phyloP scores from a whole-genome alignment of 2,113 vertebrate species.

The Entomyzon cyanotis region DNA sequence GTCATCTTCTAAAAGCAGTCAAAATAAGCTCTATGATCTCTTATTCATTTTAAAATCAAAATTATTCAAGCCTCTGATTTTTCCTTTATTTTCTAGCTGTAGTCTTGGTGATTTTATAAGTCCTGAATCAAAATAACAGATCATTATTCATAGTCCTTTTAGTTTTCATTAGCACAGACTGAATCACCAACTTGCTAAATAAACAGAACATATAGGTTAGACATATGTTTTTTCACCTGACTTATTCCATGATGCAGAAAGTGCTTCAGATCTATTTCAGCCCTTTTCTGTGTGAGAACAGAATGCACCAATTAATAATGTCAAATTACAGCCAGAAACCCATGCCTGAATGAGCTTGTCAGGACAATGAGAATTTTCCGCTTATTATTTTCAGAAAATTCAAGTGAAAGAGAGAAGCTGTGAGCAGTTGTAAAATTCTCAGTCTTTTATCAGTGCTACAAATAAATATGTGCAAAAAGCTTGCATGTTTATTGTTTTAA shows the following conservation, averaged over 20 bases:
- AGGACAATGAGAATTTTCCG: neutral
- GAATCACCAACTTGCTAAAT: neutral
- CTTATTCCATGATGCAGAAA: slow-evolving; percentile 3
- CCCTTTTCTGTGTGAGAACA: slow-evolving; percentile 7
- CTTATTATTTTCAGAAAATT: slow-evolving; percentile 60
- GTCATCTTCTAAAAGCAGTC: neutral
- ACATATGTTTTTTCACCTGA: neutral
- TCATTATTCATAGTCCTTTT: neutral
- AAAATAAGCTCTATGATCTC: slow-evolving; percentile 1
- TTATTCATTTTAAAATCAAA: neutral
- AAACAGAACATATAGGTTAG: neutral
- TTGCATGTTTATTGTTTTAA: neutral
- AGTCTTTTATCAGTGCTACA: neutral
- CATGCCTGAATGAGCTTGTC: slow-evolving; percentile 11
- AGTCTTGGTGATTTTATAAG: neutral
- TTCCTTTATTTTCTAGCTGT: neutral
- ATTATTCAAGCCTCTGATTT: neutral
- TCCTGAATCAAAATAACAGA: neutral
- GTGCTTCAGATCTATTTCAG: neutral
- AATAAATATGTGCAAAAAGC: neutral
- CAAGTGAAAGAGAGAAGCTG: slow-evolving; percentile 19
- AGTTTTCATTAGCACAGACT: neutral
- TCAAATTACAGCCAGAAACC: slow-evolving; percentile 13
- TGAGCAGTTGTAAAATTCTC: neutral
- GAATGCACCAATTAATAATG: slow-evolving; percentile 26